Evolutionary conservation across 2,888 invertebrate genomes (phyloP).

Genomic region (Achlya flavicornis): DNA sequence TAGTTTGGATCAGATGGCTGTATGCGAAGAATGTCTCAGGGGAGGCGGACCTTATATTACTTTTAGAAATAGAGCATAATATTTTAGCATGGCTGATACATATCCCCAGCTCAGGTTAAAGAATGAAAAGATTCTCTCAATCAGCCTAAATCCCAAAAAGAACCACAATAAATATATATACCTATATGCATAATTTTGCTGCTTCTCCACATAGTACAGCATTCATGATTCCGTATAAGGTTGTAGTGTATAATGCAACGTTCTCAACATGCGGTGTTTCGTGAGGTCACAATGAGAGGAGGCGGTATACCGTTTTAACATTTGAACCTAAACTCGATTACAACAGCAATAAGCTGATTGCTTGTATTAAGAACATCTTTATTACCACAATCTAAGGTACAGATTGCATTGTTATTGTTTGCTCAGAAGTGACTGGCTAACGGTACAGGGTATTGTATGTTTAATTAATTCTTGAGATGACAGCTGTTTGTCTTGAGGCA

Average conservation of each 20-base stretch:
- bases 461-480: slow-evolving; percentile 45
- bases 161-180: not conserved
- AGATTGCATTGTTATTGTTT: slow-evolving; percentile 2
- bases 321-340: slow-evolving; percentile 41
- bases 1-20: too few species aligned
- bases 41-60: too few species aligned
- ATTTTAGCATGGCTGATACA: too few species aligned
- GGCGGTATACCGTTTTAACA: slow-evolving; percentile 48
- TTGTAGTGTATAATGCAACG: slow-evolving; percentile 30
- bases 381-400: slow-evolving; percentile 16
- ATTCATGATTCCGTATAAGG: slow-evolving; percentile 23
- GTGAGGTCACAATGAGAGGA: slow-evolving; percentile 38
- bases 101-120: too few species aligned
- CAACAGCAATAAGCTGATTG: slow-evolving; percentile 11
- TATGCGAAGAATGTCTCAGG: too few species aligned
- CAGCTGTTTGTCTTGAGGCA: slow-evolving; percentile 29
- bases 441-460: slow-evolving; percentile 40
- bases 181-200: not conserved
- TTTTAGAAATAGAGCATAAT: too few species aligned
- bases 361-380: slow-evolving; percentile 10
- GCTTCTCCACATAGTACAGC: not conserved
- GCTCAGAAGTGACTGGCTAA: slow-evolving; percentile 22
- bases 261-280: slow-evolving; percentile 27
- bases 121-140: not conserved
- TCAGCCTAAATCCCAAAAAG: not conserved